These are phyloP conservation scores for Todiramphus chloris DNA, from an alignment of 2,113 vertebrate species.

Conservation along the genomic window DNA sequence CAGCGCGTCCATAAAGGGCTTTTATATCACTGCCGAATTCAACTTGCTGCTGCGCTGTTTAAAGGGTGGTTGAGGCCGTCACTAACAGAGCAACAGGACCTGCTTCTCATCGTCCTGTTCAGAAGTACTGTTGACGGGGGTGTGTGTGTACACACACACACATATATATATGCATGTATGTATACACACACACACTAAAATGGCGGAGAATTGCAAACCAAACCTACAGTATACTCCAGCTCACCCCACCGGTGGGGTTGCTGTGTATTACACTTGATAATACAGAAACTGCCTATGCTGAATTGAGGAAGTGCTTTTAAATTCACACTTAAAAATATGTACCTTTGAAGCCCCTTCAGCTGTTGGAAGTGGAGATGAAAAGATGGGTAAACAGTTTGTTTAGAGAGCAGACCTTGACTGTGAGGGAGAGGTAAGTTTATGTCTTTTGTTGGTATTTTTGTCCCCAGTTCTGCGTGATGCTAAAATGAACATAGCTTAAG, in stretches of 20 bases:
- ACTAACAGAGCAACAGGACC: neutral
- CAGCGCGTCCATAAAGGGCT: neutral
- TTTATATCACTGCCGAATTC: fast-evolving
- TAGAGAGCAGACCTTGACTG: too few relatives aligned
- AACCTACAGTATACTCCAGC: fast-evolving
- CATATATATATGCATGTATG: too few relatives aligned
- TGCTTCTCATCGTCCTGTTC: fast-evolving
- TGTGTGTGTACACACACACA: too few relatives aligned
- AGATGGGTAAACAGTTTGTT: neutral
- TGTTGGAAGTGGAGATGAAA: neutral
- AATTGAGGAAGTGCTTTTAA: fast-evolving
- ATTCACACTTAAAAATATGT: fast-evolving
- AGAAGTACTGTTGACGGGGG: fast-evolving
- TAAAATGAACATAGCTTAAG: neutral
- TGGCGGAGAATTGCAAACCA: neutral
- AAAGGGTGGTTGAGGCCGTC: neutral
- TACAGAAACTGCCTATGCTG: neutral
- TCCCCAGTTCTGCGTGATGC: fast-evolving
- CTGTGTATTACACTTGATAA: fast-evolving
- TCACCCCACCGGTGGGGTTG: fast-evolving
- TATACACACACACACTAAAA: neutral
- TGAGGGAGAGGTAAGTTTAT: neutral
- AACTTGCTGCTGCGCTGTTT: fast-evolving
- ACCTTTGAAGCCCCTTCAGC: neutral
- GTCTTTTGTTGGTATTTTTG: neutral